Evolutionary conservation across 1,140 invertebrate genomes (phyloP), one percentile per base, ranked within the genome.

Genomic region (Lerema accius): DNA sequence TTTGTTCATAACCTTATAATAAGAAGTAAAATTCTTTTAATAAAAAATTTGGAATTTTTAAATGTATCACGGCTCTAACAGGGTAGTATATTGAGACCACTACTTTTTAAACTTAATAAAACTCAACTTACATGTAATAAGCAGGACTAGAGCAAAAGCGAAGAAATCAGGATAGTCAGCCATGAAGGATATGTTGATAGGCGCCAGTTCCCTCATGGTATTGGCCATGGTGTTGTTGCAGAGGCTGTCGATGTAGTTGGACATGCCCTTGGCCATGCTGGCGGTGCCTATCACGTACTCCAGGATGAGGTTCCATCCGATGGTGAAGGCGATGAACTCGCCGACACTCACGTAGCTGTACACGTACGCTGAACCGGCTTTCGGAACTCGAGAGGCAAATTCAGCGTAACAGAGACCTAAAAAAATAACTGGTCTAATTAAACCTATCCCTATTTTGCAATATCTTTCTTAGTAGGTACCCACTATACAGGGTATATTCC

Each of bases 301-400:
- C 72, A 98, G 82, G 63, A 98, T 95, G 19, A 98, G 92, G 92
- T 97, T 97, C 97, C 97, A 98, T 50, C 97, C 97, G 83, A 94
- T 96, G 65, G 93, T 95, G 92, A 93, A 98, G 67, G 93, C 96
- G 28, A 91, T 94, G 90, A 94, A 95, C 85, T 98, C 96, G 3
- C 96, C 97, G 4, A 97, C 95, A 67, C 95, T 95, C 1, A 97
- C 95, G 90, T 98, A 98, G 76, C 95, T 97, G 91, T 97, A 98
- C 3, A 96, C 93, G 84, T 98, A 98, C 0, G 96, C 96, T 0
- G 96, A 97, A 1, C 97, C 97, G 0, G 96, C 95, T 80, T 94
- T 95, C 0, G 97, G 96, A 0, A 97, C 95, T 64, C 96, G 90
- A 0, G 96, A 94, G 0, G 95, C 96, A 86, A 98, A 98, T 90